Conservation (phyloP, 2,113 vertebrate species). For the Pogonocichla stellata region DNA sequence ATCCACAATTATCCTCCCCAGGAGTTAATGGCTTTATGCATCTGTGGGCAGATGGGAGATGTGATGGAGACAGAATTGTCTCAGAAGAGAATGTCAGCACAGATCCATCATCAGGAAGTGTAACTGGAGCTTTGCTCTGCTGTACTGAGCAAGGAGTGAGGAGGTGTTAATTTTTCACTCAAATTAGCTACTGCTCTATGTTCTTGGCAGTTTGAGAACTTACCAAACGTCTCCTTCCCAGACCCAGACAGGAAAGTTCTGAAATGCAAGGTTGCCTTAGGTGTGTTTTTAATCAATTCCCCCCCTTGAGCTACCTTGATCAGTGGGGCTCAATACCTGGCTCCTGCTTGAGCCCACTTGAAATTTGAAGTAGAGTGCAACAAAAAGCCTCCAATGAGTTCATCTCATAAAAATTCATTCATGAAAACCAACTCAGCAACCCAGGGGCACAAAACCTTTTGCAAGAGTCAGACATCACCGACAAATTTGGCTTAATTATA, state of each 20-base stretch:
- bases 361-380: background rate
- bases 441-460: background rate
- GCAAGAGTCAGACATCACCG: background rate
- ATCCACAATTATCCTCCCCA: background rate
- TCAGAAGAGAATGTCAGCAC: background rate
- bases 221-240: background rate
- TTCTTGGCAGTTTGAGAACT: background rate
- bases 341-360: background rate
- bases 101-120: background rate
- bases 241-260: background rate
- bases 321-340: background rate
- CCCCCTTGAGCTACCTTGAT: background rate
- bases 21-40: background rate
- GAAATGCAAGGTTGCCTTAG: background rate
- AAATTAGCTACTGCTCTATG: background rate
- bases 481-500: background rate
- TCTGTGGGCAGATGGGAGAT: background rate
- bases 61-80: background rate
- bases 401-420: background rate
- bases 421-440: background rate
- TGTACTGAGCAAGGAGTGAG: background rate
- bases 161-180: background rate
- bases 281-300: background rate
- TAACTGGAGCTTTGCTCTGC: background rate
- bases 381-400: background rate